Conservation (phyloP, 2,113 vertebrate genomes). For the Tiliqua scincoides region DNA sequence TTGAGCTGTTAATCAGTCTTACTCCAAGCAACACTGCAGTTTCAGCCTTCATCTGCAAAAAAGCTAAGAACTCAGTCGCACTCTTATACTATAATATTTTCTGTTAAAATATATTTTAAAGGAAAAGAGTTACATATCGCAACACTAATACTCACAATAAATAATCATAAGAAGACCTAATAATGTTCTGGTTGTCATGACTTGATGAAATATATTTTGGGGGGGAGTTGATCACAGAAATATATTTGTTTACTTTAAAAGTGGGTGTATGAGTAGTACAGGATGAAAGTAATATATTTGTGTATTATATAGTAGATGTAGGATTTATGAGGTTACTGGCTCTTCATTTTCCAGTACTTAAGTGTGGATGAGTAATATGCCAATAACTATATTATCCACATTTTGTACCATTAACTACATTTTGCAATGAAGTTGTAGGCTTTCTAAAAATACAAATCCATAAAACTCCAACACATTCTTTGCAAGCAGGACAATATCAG, state of each 20-base stretch:
- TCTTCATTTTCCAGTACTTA: constrained; percentile 60
- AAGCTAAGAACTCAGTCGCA: neutral
- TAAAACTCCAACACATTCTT: constrained; percentile 35
- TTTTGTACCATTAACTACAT: constrained; percentile 63
- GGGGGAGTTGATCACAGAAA: constrained; percentile 46
- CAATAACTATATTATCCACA: constrained; percentile 61
- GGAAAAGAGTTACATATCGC: constrained; percentile 11
- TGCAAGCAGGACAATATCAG: neutral
- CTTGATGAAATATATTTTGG: constrained; percentile 47
- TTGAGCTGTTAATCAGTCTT: neutral
- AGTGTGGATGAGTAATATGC: constrained; percentile 57
- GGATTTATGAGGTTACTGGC: constrained; percentile 32
- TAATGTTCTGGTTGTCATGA: constrained; percentile 56
- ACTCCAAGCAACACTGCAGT: neutral
- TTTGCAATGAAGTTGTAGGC: constrained; percentile 36
- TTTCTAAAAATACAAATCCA: constrained; percentile 25
- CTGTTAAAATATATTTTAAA: constrained; percentile 19
- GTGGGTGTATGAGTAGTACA: constrained; percentile 3
- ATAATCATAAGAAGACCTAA: constrained; percentile 13
- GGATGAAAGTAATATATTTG: constrained; percentile 54
- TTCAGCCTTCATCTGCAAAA: neutral
- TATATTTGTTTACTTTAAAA: constrained; percentile 25
- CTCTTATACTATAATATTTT: constrained; percentile 1
- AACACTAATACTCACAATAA: constrained; percentile 20
- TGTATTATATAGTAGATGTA: constrained; percentile 39